These are phyloP conservation scores for Cervus canadensis DNA, from an alignment of 2,113 vertebrate species.

Conservation along the genomic window DNA sequence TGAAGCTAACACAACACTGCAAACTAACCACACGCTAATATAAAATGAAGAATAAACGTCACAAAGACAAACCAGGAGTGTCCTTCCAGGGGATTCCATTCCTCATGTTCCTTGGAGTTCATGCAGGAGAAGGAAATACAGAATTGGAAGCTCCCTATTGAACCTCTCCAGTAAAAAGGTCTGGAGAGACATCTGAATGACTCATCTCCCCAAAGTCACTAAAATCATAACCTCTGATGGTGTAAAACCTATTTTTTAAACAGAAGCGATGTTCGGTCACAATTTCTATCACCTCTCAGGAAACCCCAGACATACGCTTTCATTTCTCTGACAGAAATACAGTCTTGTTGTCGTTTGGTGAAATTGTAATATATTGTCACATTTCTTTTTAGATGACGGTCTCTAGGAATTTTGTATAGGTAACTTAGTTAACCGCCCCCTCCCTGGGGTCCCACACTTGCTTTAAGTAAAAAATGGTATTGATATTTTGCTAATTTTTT, in stretches of 20 bases:
- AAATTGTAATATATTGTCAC: neutral
- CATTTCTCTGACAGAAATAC: neutral
- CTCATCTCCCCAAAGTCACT: neutral
- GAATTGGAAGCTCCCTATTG: neutral
- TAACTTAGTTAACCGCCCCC: neutral
- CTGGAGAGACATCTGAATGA: neutral
- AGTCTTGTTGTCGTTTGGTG: neutral
- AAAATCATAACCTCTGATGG: neutral
- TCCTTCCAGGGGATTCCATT: neutral
- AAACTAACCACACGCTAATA: fast-evolving
- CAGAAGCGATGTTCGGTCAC: neutral
- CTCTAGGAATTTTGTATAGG: neutral
- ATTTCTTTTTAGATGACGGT: neutral
- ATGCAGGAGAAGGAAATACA: neutral
- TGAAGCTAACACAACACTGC: neutral
- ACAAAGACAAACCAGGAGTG: neutral
- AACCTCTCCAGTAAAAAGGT: neutral
- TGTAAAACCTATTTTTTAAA: neutral
- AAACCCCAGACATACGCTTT: neutral
- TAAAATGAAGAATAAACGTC: neutral
- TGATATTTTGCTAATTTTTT: neutral
- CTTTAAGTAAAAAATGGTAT: neutral
- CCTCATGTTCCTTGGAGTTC: neutral
- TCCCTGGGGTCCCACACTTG: neutral
- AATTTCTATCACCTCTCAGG: neutral